Evolutionary conservation across 2,888 invertebrate species (phyloP).

Genomic region (Anarsia innoxiella): DNA sequence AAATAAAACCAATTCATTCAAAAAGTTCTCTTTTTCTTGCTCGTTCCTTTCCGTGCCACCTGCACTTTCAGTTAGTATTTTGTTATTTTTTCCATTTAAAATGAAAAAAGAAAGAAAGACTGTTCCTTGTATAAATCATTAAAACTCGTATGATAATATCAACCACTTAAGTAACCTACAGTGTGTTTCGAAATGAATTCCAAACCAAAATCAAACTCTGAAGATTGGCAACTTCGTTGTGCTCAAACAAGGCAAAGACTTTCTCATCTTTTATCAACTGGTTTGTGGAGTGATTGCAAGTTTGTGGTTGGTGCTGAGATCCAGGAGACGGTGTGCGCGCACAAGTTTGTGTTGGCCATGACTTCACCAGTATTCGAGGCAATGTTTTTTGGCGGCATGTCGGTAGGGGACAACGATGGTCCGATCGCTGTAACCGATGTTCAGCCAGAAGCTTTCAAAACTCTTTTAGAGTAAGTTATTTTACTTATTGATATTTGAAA

Average conservation of each 20-base stretch:
- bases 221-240: conserved; percentile 86
- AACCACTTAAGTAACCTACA: too few relatives aligned
- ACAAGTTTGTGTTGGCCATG: conserved; percentile 88
- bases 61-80: too few relatives aligned
- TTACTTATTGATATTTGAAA: too few relatives aligned
- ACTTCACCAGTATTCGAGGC: conserved; percentile 91
- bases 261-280: conserved; percentile 82
- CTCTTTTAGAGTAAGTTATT: conserved; percentile 79
- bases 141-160: too few relatives aligned
- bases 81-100: too few relatives aligned
- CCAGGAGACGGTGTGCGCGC: conserved; percentile 79
- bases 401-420: conserved; percentile 79
- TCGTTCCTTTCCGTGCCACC: too few relatives aligned
- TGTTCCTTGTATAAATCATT: too few relatives aligned
- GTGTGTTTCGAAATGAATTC: too few relatives aligned
- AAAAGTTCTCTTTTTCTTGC: too few relatives aligned
- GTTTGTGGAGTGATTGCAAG: conserved; percentile 89
- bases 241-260: conserved; percentile 83
- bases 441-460: conserved; percentile 89
- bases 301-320: conserved; percentile 87
- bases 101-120: too few relatives aligned
- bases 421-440: conserved; percentile 88
- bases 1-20: too few relatives aligned
- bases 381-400: conserved; percentile 90
- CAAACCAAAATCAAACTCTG: too few relatives aligned